These are phyloP conservation scores for Stegostoma tigrinum DNA, from an alignment of 2,113 vertebrate species.

Conservation along the genomic window DNA sequence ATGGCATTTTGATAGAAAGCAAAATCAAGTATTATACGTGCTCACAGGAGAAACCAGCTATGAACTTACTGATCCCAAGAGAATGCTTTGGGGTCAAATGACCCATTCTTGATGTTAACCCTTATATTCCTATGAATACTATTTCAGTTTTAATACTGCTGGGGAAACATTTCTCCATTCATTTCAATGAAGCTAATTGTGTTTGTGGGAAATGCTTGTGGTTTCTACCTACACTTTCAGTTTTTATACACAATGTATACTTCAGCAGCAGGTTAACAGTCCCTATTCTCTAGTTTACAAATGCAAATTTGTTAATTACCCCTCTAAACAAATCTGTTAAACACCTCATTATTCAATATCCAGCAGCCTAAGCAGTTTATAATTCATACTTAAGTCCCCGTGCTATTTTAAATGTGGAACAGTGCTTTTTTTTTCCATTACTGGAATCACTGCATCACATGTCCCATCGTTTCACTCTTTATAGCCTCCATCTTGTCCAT, in stretches of 20 bases:
- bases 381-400: neutral
- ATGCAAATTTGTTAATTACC: slow-evolving; percentile 12
- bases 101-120: too few species aligned
- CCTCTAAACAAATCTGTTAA: slow-evolving; percentile 14
- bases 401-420: slow-evolving; percentile 27
- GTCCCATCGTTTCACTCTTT: neutral
- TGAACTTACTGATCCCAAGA: too few species aligned
- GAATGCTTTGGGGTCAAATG: too few species aligned
- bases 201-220: neutral
- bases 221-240: slow-evolving; percentile 13
- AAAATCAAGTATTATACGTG: too few species aligned
- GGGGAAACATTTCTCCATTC: neutral
- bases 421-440: neutral
- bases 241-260: neutral
- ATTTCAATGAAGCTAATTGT: neutral
- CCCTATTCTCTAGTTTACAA: neutral
- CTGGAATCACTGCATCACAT: neutral
- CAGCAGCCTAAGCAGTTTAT: slow-evolving; percentile 9
- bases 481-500: too few species aligned
- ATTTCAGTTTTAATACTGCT: too few species aligned
- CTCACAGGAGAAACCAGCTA: too few species aligned
- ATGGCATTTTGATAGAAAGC: too few species aligned
- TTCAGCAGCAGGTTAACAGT: neutral
- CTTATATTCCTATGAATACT: too few species aligned
- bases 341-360: slow-evolving; percentile 32